These are phyloP conservation scores for Lasioglossum morio DNA, from an alignment of 2,888 invertebrate genomes.

Conservation along the genomic window DNA sequence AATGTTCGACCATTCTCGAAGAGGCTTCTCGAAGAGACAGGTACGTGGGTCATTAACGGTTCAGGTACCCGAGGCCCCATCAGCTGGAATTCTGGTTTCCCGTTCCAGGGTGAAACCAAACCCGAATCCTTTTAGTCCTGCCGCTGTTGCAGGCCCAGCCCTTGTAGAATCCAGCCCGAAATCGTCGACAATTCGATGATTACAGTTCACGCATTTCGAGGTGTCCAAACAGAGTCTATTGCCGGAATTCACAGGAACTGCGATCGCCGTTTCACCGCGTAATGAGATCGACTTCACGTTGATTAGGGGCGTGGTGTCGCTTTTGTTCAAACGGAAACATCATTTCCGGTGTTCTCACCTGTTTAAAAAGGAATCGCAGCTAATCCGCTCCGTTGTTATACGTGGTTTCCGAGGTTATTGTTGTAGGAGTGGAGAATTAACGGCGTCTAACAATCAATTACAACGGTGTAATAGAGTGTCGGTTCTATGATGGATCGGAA, in stretches of 20 bases:
- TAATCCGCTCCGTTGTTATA: neutral
- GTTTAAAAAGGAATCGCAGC: neutral
- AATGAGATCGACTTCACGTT: conserved; percentile 12
- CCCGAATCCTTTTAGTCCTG: conserved; percentile 22
- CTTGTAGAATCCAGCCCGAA: neutral
- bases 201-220: conserved; percentile 29
- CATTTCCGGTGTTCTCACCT: neutral
- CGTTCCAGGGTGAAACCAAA: neutral
- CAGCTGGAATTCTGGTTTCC: conserved; percentile 11
- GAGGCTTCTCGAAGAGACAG: conserved; percentile 13
- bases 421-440: neutral
- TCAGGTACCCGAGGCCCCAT: conserved; percentile 38
- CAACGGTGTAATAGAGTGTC: neutral
- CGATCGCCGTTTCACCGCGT: neutral
- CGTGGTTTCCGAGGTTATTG: neutral
- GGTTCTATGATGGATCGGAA: no score
- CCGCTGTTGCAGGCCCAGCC: neutral
- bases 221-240: conserved; percentile 17
- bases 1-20: conserved; percentile 12
- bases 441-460: neutral
- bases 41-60: conserved; percentile 45
- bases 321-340: neutral
- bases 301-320: neutral
- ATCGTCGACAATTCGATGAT: conserved; percentile 30
- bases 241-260: neutral